These are phyloP conservation scores for Drosophila stalkeri DNA, from an alignment of 2,888 invertebrate genomes.

Conservation along the genomic window DNA sequence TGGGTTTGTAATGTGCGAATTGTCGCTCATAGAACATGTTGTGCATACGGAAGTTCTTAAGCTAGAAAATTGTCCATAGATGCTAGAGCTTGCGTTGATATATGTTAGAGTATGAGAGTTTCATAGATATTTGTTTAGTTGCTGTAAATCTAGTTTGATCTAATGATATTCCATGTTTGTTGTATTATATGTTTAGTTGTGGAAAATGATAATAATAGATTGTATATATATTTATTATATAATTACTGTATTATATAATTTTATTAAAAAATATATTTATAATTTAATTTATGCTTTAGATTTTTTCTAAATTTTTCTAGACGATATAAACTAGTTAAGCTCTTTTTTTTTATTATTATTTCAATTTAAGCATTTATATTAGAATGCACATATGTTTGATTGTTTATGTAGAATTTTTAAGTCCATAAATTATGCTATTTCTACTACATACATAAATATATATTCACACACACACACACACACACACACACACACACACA, in stretches of 20 bases:
- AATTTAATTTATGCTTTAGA: too few species aligned
- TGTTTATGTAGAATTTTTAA: conserved; percentile 8
- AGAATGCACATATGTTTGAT: conserved; percentile 3
- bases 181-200: neutral
- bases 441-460: neutral
- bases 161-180: neutral
- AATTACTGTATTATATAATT: too few species aligned
- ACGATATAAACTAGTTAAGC: neutral
- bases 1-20: conserved; percentile 9
- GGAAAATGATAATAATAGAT: too few species aligned
- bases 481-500: conserved; percentile 25
- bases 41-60: neutral
- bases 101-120: neutral
- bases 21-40: conserved; percentile 20
- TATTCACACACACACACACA: conserved; percentile 15
- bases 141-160: neutral
- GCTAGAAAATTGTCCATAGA: neutral
- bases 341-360: neutral
- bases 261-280: too few species aligned
- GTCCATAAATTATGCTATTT: conserved; percentile 33
- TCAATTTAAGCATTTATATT: neutral
- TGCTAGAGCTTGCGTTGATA: neutral
- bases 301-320: neutral
- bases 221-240: too few species aligned
- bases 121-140: too few species aligned